Conservation (phyloP, 2,113 vertebrate species). For the Formicarius rufipectus region DNA sequence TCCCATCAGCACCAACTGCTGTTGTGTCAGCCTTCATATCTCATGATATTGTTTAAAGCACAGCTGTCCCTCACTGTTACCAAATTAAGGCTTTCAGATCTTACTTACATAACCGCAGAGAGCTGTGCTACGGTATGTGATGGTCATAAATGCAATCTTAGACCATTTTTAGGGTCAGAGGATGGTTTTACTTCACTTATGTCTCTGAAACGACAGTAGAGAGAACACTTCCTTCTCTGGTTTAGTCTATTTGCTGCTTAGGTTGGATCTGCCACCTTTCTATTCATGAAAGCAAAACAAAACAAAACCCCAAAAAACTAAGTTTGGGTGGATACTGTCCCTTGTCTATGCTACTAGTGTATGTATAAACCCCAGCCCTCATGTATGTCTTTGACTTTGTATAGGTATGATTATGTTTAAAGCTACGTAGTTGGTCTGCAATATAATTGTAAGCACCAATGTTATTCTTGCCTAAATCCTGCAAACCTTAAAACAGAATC, state of each 20-base stretch:
- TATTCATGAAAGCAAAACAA: too few relatives aligned
- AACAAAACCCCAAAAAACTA: too few relatives aligned
- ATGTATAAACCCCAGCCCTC: neutral
- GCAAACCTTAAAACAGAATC: neutral
- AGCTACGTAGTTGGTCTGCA: neutral
- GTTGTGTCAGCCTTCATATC: neutral
- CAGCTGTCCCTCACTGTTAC: neutral
- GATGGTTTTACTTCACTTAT: neutral
- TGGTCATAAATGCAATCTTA: neutral
- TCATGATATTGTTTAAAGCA: neutral
- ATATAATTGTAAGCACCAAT: neutral
- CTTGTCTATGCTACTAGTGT: neutral
- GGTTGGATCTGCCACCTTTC: neutral
- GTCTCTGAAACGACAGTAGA: neutral
- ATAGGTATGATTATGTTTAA: neutral
- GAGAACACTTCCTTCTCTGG: neutral
- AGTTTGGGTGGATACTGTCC: neutral
- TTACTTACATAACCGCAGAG: neutral
- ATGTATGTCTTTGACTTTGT: neutral
- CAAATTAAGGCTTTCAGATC: neutral
- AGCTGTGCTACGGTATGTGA: neutral
- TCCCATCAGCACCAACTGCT: neutral
- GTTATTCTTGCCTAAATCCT: neutral
- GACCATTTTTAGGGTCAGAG: neutral
- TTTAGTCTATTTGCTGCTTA: neutral